Percentiles rank a stretch among this genome's conserved stretches.
phyloP scores from a whole-genome alignment of 2,888 invertebrate species.

The Zaprionus obscuricornis region DNA sequence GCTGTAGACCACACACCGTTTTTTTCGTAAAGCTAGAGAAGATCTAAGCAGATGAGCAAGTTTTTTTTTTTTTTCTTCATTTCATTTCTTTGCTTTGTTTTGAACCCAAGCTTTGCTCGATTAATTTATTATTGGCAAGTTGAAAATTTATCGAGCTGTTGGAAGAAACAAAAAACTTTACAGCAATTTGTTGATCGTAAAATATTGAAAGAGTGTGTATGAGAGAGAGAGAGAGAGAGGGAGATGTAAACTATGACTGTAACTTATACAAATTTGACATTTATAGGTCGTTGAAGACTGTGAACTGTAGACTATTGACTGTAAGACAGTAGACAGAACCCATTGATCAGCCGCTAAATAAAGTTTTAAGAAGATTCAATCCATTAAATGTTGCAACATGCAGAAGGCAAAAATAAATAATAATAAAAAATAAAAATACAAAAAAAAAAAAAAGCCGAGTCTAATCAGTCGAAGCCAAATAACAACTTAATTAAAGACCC shows the following conservation, averaged over 20 bases:
- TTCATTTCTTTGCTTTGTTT: slow-evolving; percentile 4
- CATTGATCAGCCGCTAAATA: slow-evolving; percentile 48
- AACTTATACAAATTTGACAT: slow-evolving; percentile 77
- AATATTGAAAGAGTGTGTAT: too few species aligned
- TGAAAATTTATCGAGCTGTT: slow-evolving; percentile 62
- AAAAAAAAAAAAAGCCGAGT: slow-evolving; percentile 59
- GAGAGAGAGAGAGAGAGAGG: not conserved
- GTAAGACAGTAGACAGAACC: not conserved
- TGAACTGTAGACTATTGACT: too few species aligned
- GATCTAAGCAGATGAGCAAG: slow-evolving; percentile 52
- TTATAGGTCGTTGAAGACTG: too few species aligned
- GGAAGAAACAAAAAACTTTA: slow-evolving; percentile 45
- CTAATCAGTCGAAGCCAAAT: slow-evolving; percentile 71
- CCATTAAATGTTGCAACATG: slow-evolving; percentile 44
- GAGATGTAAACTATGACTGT: slow-evolving; percentile 38
- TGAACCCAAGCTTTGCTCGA: slow-evolving; percentile 50
- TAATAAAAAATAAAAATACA: not conserved
- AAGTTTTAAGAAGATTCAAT: slow-evolving; percentile 29
- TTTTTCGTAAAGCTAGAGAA: slow-evolving; percentile 16
- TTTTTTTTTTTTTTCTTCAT: slow-evolving; percentile 35
- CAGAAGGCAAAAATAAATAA: not conserved
- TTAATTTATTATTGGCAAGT: slow-evolving; percentile 76
- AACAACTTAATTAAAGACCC: slow-evolving; percentile 72
- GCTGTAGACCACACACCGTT: slow-evolving; percentile 57
- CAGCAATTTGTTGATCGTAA: slow-evolving; percentile 76